A percentile compares a stretch with the other conserved stretches of the same genome.
These are phyloP conservation scores for Pipa parva DNA, from an alignment of 2,113 vertebrate genomes.

Conservation along the genomic window DNA sequence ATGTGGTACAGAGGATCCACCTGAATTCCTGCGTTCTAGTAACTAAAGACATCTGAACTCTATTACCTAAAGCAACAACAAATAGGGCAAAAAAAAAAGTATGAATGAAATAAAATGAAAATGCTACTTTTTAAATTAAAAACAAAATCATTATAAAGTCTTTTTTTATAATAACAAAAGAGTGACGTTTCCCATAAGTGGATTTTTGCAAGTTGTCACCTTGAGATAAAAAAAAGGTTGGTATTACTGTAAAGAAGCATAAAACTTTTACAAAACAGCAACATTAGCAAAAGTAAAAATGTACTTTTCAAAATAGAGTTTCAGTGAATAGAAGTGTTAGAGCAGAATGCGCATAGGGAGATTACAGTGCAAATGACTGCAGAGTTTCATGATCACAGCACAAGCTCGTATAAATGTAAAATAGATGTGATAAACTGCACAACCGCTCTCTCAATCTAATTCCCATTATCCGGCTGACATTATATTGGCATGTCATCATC, in stretches of 20 bases:
- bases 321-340: slow-evolving; percentile 9
- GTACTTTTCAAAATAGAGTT: slow-evolving; percentile 26
- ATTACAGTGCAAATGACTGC: slow-evolving; percentile 40
- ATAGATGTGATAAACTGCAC: slow-evolving; percentile 42
- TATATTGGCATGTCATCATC: slow-evolving; percentile 45
- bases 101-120: too few relatives aligned
- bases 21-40: too few relatives aligned
- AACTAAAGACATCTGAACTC: too few relatives aligned
- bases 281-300: slow-evolving; percentile 32
- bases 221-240: slow-evolving; percentile 19
- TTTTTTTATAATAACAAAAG: too few relatives aligned
- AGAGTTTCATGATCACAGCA: slow-evolving; percentile 39
- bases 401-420: slow-evolving; percentile 60
- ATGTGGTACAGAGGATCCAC: too few relatives aligned
- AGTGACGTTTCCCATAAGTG: too few relatives aligned
- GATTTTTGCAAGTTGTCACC: too few relatives aligned
- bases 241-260: slow-evolving; percentile 3
- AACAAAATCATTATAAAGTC: too few relatives aligned
- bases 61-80: too few relatives aligned
- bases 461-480: slow-evolving; percentile 54
- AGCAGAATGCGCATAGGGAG: slow-evolving; percentile 15
- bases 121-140: too few relatives aligned
- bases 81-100: too few relatives aligned
- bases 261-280: slow-evolving; percentile 15
- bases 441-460: slow-evolving; percentile 46